Percentiles rank a stretch among this genome's conserved stretches.
These are phyloP conservation scores for Drosophila hamatofila DNA, from an alignment of 2,888 invertebrate species.

Conservation along the genomic window DNA sequence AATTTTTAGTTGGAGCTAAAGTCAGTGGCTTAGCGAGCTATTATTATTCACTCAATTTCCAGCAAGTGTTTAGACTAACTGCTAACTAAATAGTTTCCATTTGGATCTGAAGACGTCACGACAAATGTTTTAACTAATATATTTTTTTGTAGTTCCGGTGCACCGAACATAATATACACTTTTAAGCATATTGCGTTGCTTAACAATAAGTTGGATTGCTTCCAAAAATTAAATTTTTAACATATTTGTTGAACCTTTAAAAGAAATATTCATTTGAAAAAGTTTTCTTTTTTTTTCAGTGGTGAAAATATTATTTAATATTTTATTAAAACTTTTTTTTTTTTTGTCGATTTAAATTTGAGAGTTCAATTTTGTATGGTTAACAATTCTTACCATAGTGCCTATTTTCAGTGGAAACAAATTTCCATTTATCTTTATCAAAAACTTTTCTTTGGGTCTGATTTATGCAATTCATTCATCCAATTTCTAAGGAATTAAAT, in stretches of 20 bases:
- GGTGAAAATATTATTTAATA: no score
- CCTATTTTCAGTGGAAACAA: neutral
- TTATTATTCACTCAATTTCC: neutral
- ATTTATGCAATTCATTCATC: slow-evolving; percentile 33
- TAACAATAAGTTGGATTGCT: neutral
- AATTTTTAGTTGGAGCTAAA: neutral
- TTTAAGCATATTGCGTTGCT: neutral
- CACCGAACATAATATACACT: neutral
- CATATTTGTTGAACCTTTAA: no score
- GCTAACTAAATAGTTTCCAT: neutral
- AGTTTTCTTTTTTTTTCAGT: no score
- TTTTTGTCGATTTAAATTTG: neutral
- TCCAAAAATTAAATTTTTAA: no score
- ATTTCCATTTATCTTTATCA: neutral
- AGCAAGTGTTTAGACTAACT: slow-evolving; percentile 3
- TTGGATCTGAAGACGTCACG: neutral
- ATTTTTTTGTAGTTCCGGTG: neutral
- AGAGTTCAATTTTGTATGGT: neutral
- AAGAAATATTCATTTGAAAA: no score
- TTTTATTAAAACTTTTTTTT: neutral
- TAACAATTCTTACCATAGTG: neutral
- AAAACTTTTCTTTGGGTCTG: neutral
- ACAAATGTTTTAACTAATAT: neutral
- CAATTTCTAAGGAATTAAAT: neutral
- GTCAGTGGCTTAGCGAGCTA: neutral